Percentiles rank a stretch among this genome's conserved stretches.
phyloP scores from a whole-genome alignment of 2,888 invertebrate species.

The Acrocyrtus sp. region DNA sequence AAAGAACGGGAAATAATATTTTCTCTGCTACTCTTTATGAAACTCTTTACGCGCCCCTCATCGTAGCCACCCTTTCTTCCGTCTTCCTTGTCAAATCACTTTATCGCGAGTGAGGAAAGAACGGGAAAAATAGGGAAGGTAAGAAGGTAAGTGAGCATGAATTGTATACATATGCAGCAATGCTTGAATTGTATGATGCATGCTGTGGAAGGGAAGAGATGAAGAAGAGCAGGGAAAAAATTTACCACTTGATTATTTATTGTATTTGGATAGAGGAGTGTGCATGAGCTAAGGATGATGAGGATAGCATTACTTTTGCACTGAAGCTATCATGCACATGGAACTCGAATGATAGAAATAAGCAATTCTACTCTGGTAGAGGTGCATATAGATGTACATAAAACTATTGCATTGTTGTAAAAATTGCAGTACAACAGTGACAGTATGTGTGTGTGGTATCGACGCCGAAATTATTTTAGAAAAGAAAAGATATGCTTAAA shows the following conservation, averaged over 20 bases:
- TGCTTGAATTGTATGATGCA: conserved; percentile 23
- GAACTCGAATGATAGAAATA: too few relatives aligned
- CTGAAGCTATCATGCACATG: neutral
- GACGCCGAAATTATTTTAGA: conserved; percentile 30
- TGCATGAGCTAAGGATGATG: conserved; percentile 14
- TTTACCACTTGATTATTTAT: conserved; percentile 42
- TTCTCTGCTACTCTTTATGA: conserved; percentile 1
- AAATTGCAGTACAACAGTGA: neutral
- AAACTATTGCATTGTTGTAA: neutral
- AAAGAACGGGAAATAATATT: neutral
- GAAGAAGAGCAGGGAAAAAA: conserved; percentile 34
- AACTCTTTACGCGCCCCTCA: neutral
- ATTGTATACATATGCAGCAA: conserved; percentile 10
- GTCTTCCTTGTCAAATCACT: conserved; percentile 38
- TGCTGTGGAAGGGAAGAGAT: conserved; percentile 21
- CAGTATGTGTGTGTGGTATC: neutral
- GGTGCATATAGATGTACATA: neutral
- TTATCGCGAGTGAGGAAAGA: conserved; percentile 3
- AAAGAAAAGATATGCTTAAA: neutral
- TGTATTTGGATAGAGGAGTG: conserved; percentile 33
- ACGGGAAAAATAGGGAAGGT: neutral
- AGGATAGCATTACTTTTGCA: conserved; percentile 14
- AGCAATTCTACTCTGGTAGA: too few relatives aligned
- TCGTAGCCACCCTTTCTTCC: conserved; percentile 13
- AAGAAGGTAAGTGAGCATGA: conserved; percentile 6